Evolutionary conservation across 2,113 vertebrate genomes (phyloP).

Genomic region (Dascyllus trimaculatus): DNA sequence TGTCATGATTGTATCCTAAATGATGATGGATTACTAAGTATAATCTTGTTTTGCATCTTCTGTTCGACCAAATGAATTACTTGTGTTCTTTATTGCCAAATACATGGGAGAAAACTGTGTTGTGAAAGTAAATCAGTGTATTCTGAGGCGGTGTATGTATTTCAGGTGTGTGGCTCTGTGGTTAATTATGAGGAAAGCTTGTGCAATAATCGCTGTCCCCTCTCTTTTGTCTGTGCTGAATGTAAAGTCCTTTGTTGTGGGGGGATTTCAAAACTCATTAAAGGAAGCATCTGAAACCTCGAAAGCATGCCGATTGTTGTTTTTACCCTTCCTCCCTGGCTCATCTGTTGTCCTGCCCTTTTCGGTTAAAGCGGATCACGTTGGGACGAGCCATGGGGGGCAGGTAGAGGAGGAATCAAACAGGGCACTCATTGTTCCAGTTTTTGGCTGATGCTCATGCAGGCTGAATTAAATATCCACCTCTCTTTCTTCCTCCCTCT

Average conservation of each 20-base stretch:
- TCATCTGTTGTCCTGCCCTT: conserved; percentile 36
- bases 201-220: conserved; percentile 46
- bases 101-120: conserved; percentile 11
- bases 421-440: conserved; percentile 65
- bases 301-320: conserved; percentile 32
- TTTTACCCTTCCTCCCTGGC: background rate
- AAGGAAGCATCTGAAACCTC: conserved; percentile 51
- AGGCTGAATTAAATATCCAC: conserved; percentile 36
- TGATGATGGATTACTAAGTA: background rate
- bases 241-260: conserved; percentile 24
- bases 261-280: conserved; percentile 44
- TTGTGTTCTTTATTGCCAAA: conserved; percentile 25
- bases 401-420: conserved; percentile 37
- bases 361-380: conserved; percentile 25
- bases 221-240: conserved; percentile 27
- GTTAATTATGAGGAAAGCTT: conserved; percentile 31
- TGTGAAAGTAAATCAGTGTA: conserved; percentile 31
- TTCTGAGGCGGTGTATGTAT: conserved; percentile 10
- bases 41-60: background rate
- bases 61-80: conserved; percentile 1
- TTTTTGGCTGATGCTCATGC: conserved; percentile 60
- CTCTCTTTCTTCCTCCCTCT: conserved; percentile 8
- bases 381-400: conserved; percentile 33
- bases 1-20: conserved; percentile 25
- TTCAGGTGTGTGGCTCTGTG: background rate